Evolutionary conservation across 2,797 vertebrate species (phyloP), one percentile per base, ranked within the genome.

Genomic region (Vultur gryphus): DNA sequence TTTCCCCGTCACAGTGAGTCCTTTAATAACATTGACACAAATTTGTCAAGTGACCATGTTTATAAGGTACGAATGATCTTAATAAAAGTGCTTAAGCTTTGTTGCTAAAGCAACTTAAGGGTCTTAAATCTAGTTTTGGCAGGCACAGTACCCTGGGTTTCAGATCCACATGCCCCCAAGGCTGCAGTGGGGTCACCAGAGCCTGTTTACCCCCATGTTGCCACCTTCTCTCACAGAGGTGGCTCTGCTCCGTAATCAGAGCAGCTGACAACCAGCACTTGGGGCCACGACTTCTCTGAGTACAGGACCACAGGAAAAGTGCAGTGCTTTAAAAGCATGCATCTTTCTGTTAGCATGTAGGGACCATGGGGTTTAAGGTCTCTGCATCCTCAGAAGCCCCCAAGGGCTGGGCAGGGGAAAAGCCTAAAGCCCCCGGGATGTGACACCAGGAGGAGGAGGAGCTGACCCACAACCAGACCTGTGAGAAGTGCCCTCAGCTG

Each of bases 1-100:
- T 12, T 92, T 92, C n/a, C 98, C 97, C 2, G 0, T 94, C 82
- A 98, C 94, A 17, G 90, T 49, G 67, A 98, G 52, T 44, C 97
- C 98, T 98, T 92, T 39, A 88, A 91, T 20, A 48, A 31, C 65
- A 87, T 77, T 3, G 19, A 77, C 5, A 75, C 37, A 80, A 48
- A 62, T 33, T 39, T 87, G 44, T 79, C 55, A 73, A 51, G 31
- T 59, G 44, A 71, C 33, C 4, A 9, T 16, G 25, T 49, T 76
- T 31, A 23, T 73, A 16, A 77, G 25, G 46, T 35, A 35, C 3
- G 3, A 58, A 11, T 13, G 28, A 48, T 58, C 43, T 65, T 76
- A 59, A 76, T 39, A 51, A 62, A 89, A 31, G 51, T 26, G 19
- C 59, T 78, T 31, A 43, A 55, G 19, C 51, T 78, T 72, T 83